Base-by-base conservation (phyloP, 1,140 invertebrate species). In the Drosophila sp. region DNA sequence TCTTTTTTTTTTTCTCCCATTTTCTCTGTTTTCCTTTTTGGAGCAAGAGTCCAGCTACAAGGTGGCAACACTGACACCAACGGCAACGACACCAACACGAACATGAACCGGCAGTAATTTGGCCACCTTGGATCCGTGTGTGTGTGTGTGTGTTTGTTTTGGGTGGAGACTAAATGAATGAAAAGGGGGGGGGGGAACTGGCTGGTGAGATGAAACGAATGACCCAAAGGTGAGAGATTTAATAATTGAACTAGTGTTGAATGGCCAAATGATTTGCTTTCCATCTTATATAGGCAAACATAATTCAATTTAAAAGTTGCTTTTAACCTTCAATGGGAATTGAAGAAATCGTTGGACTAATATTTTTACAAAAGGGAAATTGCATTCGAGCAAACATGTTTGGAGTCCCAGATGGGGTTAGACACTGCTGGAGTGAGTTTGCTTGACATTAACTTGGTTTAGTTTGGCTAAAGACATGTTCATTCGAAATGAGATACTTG, bases 11-110 rank as follows among this genome's bases (percentile, higher is more conserved):
- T 55, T 44, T 57, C 41, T 64, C 65, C 57, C 41, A 44, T 32
- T 44, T 25, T 29, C 2, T 29, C 7, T 33, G 8, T 5, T 7
- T 35, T 41, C 35, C 8, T 40, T 78, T 66, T 69, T 70, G 17
- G 17, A 66, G 47, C 35, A 50, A 47, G 33, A 63, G 4, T 27
- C 70, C 72, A 70, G 23, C 23, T 27, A 77, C 84, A 87, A 87
- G 83, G 84, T 87, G 83, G 84, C 84, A 87, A 80, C 84, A 87
- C 79, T 77, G 79, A 83, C 84, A 87, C 83, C 66, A 17, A 17
- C 68, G 33, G 56, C 64, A 50, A 58, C 30, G 47, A 67, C 66
- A 78, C 64, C 66, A 73, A 64, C 32, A 65, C 33, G 41, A 70
- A 54, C 65, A 81, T 58, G 70, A 64, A 81, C 71, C 82, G 72